Evolutionary conservation across 2,113 vertebrate species (phyloP).

Genomic region (Lipophrys pholis): DNA sequence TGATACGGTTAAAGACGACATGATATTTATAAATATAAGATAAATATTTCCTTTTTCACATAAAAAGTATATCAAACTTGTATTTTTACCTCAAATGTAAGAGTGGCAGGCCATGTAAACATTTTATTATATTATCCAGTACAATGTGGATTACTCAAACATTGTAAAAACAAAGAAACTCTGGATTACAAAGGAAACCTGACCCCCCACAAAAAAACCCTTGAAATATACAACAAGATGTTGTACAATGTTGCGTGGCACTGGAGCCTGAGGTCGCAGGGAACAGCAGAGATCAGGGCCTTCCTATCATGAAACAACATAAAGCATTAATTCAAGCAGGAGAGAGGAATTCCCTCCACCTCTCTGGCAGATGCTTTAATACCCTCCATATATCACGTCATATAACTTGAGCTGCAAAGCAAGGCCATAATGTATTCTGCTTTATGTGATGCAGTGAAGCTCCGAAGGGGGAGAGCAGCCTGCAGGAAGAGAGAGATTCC

Average conservation of each 20-base stretch:
- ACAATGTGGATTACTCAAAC: background rate
- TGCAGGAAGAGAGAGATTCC: slow-evolving; percentile 33
- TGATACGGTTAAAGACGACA: too few species aligned
- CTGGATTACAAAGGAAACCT: too few species aligned
- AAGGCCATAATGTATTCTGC: slow-evolving; percentile 47
- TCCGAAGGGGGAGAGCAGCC: slow-evolving; percentile 35
- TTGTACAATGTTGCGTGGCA: too few species aligned
- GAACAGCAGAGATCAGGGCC: slow-evolving; percentile 10
- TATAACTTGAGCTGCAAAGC: slow-evolving; percentile 7
- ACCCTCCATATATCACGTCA: slow-evolving; percentile 51
- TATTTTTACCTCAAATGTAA: background rate
- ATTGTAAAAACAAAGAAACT: too few species aligned
- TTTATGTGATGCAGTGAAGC: slow-evolving; percentile 49
- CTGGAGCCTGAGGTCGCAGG: background rate
- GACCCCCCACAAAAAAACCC: too few species aligned
- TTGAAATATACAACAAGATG: too few species aligned
- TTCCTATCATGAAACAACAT: slow-evolving; percentile 19
- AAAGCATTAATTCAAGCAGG: slow-evolving; percentile 16
- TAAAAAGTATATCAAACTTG: too few species aligned
- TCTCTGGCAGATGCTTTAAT: slow-evolving; percentile 34
- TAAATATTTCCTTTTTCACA: too few species aligned
- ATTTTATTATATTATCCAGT: slow-evolving; percentile 2
- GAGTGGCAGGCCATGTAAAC: too few species aligned
- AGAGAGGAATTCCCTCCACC: slow-evolving; percentile 38
- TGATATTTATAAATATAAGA: too few species aligned